Conservation (phyloP, 2,113 vertebrate species). For the Crocuta crocuta region DNA sequence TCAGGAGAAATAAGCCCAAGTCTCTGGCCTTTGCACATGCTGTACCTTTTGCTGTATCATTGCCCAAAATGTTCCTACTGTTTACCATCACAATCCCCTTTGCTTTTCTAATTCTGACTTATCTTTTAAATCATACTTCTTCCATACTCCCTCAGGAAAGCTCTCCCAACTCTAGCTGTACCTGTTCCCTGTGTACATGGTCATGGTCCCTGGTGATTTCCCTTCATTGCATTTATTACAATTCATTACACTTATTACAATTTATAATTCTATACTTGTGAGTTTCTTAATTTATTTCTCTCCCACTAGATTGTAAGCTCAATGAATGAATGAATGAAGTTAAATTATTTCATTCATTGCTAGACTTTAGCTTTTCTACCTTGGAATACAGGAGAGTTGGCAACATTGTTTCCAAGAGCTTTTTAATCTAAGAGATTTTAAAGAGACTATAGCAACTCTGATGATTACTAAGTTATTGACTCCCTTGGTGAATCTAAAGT, state of each 20-base stretch:
- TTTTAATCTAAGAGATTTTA: conserved; percentile 3
- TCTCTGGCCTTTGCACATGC: not conserved
- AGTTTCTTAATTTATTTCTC: not conserved
- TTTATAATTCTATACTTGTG: not conserved
- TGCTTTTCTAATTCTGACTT: not conserved
- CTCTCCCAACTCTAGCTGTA: not conserved
- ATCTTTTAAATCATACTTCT: not conserved
- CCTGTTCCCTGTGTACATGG: not conserved
- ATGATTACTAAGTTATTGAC: not conserved
- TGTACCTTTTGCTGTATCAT: not conserved
- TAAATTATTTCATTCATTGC: not conserved
- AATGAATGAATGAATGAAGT: not conserved
- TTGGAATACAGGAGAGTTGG: not conserved
- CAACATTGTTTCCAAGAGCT: not conserved
- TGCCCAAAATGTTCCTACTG: not conserved
- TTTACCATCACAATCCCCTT: not conserved
- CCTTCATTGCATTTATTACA: not conserved
- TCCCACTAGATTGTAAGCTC: not conserved
- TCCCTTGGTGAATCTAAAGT: conserved; percentile 19
- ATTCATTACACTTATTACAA: not conserved
- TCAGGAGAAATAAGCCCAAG: not conserved
- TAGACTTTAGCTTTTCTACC: not conserved
- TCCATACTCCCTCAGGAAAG: not conserved
- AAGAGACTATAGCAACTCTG: not conserved
- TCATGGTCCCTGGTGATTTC: not conserved